Evolutionary conservation across 2,888 invertebrate genomes (phyloP).

Genomic region (Stenoptilia bipunctidactyla): DNA sequence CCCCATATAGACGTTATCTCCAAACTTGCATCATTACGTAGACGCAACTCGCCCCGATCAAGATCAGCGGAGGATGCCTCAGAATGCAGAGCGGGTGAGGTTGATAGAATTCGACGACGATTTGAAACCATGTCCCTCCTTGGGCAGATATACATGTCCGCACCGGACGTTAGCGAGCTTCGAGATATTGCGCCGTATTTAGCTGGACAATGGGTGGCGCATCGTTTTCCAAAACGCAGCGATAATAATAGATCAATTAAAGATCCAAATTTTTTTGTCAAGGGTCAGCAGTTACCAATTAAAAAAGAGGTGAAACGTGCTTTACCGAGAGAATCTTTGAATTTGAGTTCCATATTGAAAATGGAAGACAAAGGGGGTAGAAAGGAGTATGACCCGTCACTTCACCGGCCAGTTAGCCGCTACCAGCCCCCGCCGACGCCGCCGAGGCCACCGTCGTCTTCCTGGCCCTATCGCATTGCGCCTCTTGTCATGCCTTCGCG

Average conservation of each 20-base stretch:
- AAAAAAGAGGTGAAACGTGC: slow-evolving; percentile 52
- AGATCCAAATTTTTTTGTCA: slow-evolving; percentile 34
- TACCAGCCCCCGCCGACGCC: slow-evolving; percentile 79
- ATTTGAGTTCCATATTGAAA: slow-evolving; percentile 60
- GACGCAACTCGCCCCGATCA: slow-evolving; percentile 53
- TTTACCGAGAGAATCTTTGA: slow-evolving; percentile 46
- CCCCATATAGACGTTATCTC: slow-evolving; percentile 93
- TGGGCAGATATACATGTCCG: slow-evolving; percentile 85
- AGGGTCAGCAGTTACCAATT: slow-evolving; percentile 41
- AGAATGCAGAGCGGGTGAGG: slow-evolving; percentile 75
- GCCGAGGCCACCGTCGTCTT: slow-evolving; percentile 59
- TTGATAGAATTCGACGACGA: slow-evolving; percentile 78
- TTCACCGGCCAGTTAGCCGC: slow-evolving; percentile 81
- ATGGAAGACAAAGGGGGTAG: slow-evolving; percentile 65
- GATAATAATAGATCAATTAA: slow-evolving; percentile 77
- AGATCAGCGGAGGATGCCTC: slow-evolving; percentile 60
- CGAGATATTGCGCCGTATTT: slow-evolving; percentile 84
- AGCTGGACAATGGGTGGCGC: slow-evolving; percentile 85
- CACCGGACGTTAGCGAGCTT: slow-evolving; percentile 82
- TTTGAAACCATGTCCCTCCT: slow-evolving; percentile 80
- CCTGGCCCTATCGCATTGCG: slow-evolving; percentile 52
- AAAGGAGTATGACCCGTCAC: slow-evolving; percentile 80
- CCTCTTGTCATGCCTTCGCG: slow-evolving; percentile 67
- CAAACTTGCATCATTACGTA: slow-evolving; percentile 79
- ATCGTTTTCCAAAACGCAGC: slow-evolving; percentile 78